A percentile compares a stretch with the other conserved stretches of the same genome.
Evolutionary conservation across 2,113 vertebrate genomes (phyloP).

Genomic region (Rattus norvegicus): DNA sequence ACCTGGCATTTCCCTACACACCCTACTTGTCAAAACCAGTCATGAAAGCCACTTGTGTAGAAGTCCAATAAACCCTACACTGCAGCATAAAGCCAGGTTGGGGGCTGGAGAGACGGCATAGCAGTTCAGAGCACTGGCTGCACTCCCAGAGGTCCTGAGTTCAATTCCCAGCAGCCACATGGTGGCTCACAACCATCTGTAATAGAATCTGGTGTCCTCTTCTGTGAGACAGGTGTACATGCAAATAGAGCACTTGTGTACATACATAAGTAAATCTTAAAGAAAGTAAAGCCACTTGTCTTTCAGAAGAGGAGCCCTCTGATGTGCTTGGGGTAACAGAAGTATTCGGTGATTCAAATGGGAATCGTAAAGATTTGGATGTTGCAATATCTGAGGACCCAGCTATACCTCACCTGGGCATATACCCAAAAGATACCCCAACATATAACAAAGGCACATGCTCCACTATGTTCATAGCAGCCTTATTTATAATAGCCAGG

Average conservation of each 20-base stretch:
- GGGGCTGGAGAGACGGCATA: neutral
- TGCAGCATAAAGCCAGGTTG: neutral
- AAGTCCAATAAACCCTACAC: no score
- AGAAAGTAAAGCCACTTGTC: neutral
- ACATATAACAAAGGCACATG: no score
- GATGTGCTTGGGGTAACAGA: neutral
- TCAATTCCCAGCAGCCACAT: neutral
- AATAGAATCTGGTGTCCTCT: neutral
- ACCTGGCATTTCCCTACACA: neutral
- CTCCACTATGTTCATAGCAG: no score
- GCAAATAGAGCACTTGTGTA: neutral
- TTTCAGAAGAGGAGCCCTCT: neutral
- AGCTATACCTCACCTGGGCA: no score
- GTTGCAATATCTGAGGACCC: no score
- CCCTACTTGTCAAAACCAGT: neutral
- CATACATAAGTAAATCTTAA: neutral
- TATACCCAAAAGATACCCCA: no score
- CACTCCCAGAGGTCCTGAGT: neutral
- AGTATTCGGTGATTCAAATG: neutral
- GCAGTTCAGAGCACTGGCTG: neutral
- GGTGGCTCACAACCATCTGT: neutral
- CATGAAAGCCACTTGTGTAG: neutral
- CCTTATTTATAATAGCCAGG: no score
- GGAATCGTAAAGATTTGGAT: neutral
- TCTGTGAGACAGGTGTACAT: neutral